phyloP scores from a whole-genome alignment of 2,113 vertebrate genomes.

The Sinosuthora webbiana region DNA sequence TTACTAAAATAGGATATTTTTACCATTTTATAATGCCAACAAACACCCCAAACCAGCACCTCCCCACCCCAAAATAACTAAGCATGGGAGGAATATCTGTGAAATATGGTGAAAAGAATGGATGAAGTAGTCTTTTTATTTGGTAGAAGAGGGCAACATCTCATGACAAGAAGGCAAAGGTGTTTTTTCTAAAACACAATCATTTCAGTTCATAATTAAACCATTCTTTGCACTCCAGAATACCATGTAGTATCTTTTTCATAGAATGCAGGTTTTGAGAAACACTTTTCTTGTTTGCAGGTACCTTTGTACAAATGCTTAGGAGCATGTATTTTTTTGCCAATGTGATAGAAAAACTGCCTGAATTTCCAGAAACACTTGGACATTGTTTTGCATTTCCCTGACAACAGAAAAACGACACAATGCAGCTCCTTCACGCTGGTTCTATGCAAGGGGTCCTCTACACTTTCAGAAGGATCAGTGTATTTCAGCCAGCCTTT shows the following conservation, averaged over 20 bases:
- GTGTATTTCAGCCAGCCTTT: neutral
- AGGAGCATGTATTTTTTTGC: neutral
- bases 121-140: neutral
- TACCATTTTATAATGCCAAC: neutral
- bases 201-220: neutral
- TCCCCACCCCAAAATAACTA: neutral
- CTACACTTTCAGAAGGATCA: neutral
- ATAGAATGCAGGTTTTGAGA: neutral
- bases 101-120: neutral
- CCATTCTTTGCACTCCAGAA: neutral
- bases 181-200: neutral
- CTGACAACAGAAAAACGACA: neutral
- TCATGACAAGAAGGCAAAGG: neutral
- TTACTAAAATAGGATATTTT: neutral
- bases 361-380: neutral
- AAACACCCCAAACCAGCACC: neutral
- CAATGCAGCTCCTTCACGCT: neutral
- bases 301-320: neutral
- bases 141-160: accelerated
- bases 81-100: neutral
- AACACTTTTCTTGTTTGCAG: neutral
- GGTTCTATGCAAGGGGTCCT: neutral
- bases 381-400: neutral
- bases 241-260: neutral
- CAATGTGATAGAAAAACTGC: neutral